A percentile compares a stretch with the other conserved stretches of the same genome.
Evolutionary conservation across 2,888 invertebrate genomes (phyloP).

Genomic region (Beris chalybata): DNA sequence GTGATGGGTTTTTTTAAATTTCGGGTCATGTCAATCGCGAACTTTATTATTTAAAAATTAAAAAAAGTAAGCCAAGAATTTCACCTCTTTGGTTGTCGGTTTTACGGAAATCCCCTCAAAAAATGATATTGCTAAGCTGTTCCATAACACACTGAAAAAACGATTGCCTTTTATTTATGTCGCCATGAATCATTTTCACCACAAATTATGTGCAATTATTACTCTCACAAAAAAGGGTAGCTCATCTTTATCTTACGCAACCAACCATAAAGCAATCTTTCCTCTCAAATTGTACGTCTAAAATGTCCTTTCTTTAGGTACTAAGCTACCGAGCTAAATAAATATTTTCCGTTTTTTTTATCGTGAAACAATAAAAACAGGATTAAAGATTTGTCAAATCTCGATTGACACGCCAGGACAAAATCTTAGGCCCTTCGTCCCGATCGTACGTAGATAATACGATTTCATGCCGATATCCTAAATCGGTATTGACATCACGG

Average conservation of each 20-base stretch:
- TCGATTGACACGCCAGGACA: slow-evolving; percentile 9
- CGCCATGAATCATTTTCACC: slow-evolving; percentile 28
- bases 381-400: slow-evolving; percentile 27
- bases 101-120: too few species aligned
- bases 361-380: slow-evolving; percentile 25
- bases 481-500: too few species aligned
- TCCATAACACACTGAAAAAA: too few species aligned
- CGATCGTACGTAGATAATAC: not conserved
- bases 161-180: slow-evolving; percentile 8
- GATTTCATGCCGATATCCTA: too few species aligned
- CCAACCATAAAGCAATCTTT: slow-evolving; percentile 19
- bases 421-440: not conserved
- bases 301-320: slow-evolving; percentile 3
- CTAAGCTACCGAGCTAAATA: slow-evolving; percentile 21
- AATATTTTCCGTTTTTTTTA: slow-evolving; percentile 26
- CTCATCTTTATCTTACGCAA: slow-evolving; percentile 9
- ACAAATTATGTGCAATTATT: slow-evolving; percentile 30
- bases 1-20: too few species aligned
- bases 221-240: not conserved
- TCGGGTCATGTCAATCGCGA: too few species aligned
- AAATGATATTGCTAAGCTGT: too few species aligned
- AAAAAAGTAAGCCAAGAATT: too few species aligned
- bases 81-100: too few species aligned
- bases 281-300: slow-evolving; percentile 14
- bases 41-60: too few species aligned